These are phyloP conservation scores for Bombylius major DNA, from an alignment of 2,888 invertebrate genomes.

Conservation along the genomic window DNA sequence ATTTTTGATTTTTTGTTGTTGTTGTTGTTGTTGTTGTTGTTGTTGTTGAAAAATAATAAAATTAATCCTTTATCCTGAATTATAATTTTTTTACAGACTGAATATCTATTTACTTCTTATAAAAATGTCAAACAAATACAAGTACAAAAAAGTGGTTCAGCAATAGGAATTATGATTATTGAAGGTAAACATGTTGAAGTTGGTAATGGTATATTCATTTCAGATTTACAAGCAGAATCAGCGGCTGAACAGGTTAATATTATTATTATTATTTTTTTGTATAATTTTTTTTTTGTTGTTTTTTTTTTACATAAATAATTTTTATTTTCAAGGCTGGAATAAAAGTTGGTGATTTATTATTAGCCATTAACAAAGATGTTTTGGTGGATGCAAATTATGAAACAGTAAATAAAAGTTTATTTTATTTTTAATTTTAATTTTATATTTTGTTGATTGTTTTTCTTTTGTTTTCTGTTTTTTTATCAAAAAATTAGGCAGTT, in stretches of 20 bases:
- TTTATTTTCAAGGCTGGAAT: constrained; percentile 63
- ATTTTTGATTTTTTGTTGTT: no score
- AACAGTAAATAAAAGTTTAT: constrained; percentile 43
- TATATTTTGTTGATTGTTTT: no score
- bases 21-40: no score
- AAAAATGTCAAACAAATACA: constrained; percentile 68
- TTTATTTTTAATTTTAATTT: neutral
- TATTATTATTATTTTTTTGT: neutral
- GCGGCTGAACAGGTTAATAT: constrained; percentile 63
- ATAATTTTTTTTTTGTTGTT: neutral
- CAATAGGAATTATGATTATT: constrained; percentile 88
- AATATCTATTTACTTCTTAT: constrained; percentile 39
- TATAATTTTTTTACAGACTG: constrained; percentile 7
- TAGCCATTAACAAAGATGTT: constrained; percentile 90
- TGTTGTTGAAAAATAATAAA: no score
- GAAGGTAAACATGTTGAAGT: constrained; percentile 87
- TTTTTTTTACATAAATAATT: neutral
- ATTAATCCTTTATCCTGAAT: no score
- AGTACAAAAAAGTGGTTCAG: constrained; percentile 66
- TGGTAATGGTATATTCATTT: constrained; percentile 85
- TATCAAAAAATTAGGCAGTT: constrained; percentile 50
- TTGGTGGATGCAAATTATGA: constrained; percentile 77
- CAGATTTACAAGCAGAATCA: constrained; percentile 83
- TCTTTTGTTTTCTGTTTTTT: no score
- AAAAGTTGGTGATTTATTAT: constrained; percentile 93